Base-by-base conservation (phyloP, 1,140 invertebrate species). In the Trichoplusia ni region DNA sequence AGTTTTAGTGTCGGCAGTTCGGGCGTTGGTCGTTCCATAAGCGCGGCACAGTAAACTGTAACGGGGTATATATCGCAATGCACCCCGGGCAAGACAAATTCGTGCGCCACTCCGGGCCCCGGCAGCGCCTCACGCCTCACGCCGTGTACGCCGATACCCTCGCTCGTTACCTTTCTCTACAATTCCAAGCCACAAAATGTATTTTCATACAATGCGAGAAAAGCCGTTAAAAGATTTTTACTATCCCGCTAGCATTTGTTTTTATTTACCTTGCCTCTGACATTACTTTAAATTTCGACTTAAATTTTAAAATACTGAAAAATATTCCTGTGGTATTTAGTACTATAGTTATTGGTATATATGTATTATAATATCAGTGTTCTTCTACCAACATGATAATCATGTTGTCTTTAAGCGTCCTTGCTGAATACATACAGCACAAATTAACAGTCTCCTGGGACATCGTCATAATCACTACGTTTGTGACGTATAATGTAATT, bases 1-100 rank as follows among this genome's bases (percentile, higher is more conserved):
- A 81, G 73, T 88, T 85, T 88, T 85, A 83, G 77, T 73, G 72
- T 71, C 76, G 62, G 71, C 69, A 70, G 73, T 79, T 79, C 37
- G 59, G 67, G 58, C 71, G 40, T 56, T 60, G 35, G 67, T 47
- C 67, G 72, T 80, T 82, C 77, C 81, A 78, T 82, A 82, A 81
- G 76, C 73, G 66, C 61, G 69, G 53, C 54, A 76, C 68, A 14
- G 59, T 69, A 73, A 74, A 69, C 71, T 78, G 70, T 74, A 64
- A 65, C 65, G 54, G 68, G 65, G 61, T 73, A 47, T 33, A 40
- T 71, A 71, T 72, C 61, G 65, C 67, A 71, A 67, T 79, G 67
- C 71, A 79, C 71, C 64, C 65, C n/a, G 16, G 56, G 63, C 64
- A 70, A 68, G 71, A 79, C 69, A 72, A 81, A 80, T 79, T 79